These are phyloP conservation scores for Poeciliopsis turneri DNA, from an alignment of 2,797 vertebrate species.

Conservation along the genomic window DNA sequence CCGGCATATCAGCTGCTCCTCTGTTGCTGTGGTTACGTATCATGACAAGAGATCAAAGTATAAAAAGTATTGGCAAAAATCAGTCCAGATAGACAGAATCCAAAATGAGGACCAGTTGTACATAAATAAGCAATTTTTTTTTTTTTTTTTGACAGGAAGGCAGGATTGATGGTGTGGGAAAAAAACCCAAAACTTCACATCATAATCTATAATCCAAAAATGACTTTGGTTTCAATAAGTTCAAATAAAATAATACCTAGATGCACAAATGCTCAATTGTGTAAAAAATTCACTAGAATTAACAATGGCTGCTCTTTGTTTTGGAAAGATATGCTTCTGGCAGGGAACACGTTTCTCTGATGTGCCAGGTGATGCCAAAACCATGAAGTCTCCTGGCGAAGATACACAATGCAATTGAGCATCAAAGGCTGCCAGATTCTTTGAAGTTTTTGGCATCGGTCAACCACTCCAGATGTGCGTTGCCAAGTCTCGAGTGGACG, in stretches of 20 bases:
- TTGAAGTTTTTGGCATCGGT: conserved; percentile 72
- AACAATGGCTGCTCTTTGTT: conserved; percentile 11
- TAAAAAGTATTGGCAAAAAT: too few relatives aligned
- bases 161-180: too few relatives aligned
- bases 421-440: conserved; percentile 65
- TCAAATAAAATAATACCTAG: neutral
- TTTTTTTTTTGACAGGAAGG: too few relatives aligned
- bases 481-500: conserved; percentile 46
- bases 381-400: conserved; percentile 56
- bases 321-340: conserved; percentile 26
- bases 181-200: too few relatives aligned
- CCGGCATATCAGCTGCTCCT: too few relatives aligned
- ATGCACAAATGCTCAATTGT: neutral
- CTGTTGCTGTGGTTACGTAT: too few relatives aligned
- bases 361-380: conserved; percentile 47
- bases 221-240: neutral
- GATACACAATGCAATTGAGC: conserved; percentile 45
- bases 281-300: neutral
- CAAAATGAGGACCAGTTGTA: too few relatives aligned
- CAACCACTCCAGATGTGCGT: conserved; percentile 47
- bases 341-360: conserved; percentile 58
- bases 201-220: neutral
- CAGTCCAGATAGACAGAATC: too few relatives aligned
- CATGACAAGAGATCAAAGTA: too few relatives aligned
- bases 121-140: too few relatives aligned